Evolutionary conservation across 2,797 vertebrate genomes (phyloP), one percentile per base, ranked within the genome.

Genomic region (Telmatherina bonti): DNA sequence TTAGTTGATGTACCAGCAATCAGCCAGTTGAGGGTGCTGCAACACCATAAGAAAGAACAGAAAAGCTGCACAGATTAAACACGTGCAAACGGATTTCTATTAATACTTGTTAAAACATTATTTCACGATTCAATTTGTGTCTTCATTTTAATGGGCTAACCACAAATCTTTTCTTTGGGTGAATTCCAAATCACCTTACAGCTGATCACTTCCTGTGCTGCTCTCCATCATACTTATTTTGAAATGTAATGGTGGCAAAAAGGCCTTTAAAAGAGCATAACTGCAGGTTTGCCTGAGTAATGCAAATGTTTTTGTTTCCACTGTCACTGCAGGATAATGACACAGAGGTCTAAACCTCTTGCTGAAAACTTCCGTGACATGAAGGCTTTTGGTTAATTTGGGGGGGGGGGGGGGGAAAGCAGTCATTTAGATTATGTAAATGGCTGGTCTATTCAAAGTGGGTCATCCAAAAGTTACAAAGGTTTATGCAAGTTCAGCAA

Each of bases 21-120:
- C 41, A 22, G 27, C 84, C 91, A 70, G 86, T 63, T 56, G 87
- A 62, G 69, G 88, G 90, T 0, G 83, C 79, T 80, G 71, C 0
- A 65, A 51, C 24, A 35, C 57, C 45, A 56, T 15, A 1, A 65
- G 18, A 56, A 7, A 30, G 5, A 1, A 20, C 41, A 38, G n/a
- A 0, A 7, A 20, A 1, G n/a, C 38, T 29, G 1, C 22, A 27
- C 16, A 13, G 11, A 53, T 15, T 26, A 7, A n/a, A 51, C 24
- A 26, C 18, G 11, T 29, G 5, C 52, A 43, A 11, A 15, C 30
- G 5, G 12, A 3, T 31, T 22, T n/a, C 36, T 56, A 29, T 13
- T 2, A 13, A n/a, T 18, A 20, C 26, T 54, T 43, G 30, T 55
- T 41, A 41, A 54, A 18, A 16, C 22, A 5, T 51, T 18, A 55